These are phyloP conservation scores for Anolis apletophallus DNA, from an alignment of 2,797 vertebrate species.

Conservation along the genomic window DNA sequence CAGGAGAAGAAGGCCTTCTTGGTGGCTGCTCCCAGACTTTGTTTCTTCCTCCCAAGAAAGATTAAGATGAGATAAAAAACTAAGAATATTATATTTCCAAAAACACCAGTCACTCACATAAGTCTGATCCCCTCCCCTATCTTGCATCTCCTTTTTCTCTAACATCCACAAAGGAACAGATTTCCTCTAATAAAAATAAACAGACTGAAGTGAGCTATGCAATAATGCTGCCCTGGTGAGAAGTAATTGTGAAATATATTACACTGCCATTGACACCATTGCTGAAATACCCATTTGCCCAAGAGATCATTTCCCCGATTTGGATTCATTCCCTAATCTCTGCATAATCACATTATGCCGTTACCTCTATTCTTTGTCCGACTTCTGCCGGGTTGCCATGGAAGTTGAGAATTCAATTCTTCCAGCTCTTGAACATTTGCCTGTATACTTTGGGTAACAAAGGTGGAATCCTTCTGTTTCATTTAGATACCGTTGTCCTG, in stretches of 20 bases:
- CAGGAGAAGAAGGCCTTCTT: too few relatives aligned
- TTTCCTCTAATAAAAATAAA: not conserved
- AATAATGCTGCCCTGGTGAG: not conserved
- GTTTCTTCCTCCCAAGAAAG: too few relatives aligned
- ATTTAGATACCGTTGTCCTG: slow-evolving; percentile 40
- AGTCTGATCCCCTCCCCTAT: not conserved
- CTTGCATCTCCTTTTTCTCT: not conserved
- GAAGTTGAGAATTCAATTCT: slow-evolving; percentile 31
- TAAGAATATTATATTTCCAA: too few relatives aligned
- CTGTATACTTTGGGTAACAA: slow-evolving; percentile 15
- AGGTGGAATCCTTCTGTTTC: slow-evolving; percentile 27
- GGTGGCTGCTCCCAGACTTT: too few relatives aligned
- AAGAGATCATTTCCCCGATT: not conserved
- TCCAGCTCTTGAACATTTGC: slow-evolving; percentile 11
- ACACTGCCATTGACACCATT: not conserved
- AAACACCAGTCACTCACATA: too few relatives aligned
- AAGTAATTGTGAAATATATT: slow-evolving; percentile 14
- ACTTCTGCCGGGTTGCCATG: slow-evolving; percentile 43
- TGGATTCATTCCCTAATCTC: slow-evolving; percentile 19
- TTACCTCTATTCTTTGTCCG: not conserved
- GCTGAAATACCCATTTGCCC: not conserved
- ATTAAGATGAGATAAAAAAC: too few relatives aligned
- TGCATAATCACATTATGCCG: not conserved
- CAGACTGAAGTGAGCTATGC: not conserved
- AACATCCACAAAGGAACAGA: not conserved